Conservation (phyloP, 2,113 vertebrate genomes). For the Pluvianellus socialis region DNA sequence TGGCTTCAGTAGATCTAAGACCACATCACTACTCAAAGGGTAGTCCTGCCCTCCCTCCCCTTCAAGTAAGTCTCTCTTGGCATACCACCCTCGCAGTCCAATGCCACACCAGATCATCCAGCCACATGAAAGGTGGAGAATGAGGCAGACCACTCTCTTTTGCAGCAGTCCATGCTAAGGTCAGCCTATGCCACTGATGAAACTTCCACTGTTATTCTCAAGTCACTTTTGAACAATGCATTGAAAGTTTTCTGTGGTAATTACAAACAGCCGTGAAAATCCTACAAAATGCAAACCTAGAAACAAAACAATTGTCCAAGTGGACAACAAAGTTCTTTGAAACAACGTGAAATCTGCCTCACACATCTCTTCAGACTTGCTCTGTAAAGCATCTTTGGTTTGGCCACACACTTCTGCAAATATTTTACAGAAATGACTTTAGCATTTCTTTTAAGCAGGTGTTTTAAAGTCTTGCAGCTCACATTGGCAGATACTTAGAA, state of each 20-base stretch:
- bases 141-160: neutral
- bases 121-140: neutral
- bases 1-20: neutral
- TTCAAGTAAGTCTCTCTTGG: neutral
- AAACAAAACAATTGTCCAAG: neutral
- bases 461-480: neutral
- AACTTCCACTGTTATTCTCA: neutral
- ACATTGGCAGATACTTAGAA: neutral
- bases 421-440: neutral
- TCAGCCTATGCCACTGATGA: neutral
- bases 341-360: neutral
- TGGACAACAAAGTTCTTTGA: neutral
- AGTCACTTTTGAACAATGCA: neutral
- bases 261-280: neutral
- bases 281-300: neutral
- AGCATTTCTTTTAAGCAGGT: neutral
- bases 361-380: neutral
- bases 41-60: neutral
- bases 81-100: neutral
- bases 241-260: neutral
- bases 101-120: accelerated
- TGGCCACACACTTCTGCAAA: neutral
- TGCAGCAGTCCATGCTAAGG: neutral
- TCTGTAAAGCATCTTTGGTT: neutral
- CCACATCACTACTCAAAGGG: neutral